These are phyloP conservation scores for Crambe crambe DNA, from an alignment of 37 sponge, comb jelly and placozoan genomes.

Conservation along the genomic window DNA sequence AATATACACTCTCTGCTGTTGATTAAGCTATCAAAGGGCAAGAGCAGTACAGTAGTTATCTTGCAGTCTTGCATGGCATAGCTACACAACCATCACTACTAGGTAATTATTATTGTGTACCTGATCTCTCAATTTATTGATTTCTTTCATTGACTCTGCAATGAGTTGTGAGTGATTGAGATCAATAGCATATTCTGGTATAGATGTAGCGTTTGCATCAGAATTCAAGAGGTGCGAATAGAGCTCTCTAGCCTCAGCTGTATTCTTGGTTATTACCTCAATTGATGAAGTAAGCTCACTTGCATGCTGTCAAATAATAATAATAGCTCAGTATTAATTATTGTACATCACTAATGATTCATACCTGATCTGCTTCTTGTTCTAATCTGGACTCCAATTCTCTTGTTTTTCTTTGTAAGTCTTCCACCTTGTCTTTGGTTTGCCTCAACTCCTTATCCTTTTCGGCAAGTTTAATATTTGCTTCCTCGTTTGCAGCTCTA, in stretches of 20 bases:
- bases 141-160: background rate
- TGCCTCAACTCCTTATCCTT: slow-evolving; percentile 11
- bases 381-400: background rate
- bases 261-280: background rate
- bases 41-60: no score
- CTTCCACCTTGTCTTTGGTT: background rate
- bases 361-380: background rate
- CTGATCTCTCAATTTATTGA: slow-evolving; percentile 31
- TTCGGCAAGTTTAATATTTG: background rate
- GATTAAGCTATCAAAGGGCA: background rate
- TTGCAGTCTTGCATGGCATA: no score
- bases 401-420: background rate
- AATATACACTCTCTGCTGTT: background rate
- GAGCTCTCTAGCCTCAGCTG: background rate
- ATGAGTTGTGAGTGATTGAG: slow-evolving; percentile 29
- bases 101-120: slow-evolving; percentile 14
- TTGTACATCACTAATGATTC: background rate
- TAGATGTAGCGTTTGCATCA: background rate
- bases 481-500: slow-evolving; percentile 2
- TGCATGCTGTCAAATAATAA: background rate
- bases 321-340: background rate
- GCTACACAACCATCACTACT: no score
- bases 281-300: background rate
- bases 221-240: background rate
- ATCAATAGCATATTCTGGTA: background rate